Evolutionary conservation across 2,888 invertebrate species (phyloP).

Genomic region (Coronaproctus castanopsis): DNA sequence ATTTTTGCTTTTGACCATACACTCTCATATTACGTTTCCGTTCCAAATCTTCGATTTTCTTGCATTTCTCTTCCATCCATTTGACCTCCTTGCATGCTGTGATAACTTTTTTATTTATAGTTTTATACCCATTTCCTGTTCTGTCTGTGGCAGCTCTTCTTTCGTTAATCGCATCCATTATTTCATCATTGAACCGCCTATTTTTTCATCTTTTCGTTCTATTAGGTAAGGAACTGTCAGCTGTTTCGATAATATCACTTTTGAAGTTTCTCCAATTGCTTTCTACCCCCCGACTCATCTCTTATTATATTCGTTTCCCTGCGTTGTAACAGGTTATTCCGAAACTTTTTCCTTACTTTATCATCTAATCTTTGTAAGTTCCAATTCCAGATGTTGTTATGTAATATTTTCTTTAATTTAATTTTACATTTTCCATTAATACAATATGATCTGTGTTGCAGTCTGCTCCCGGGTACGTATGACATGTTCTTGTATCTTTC

Average conservation of each 20-base stretch:
- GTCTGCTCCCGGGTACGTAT: neutral
- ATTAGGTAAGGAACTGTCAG: neutral
- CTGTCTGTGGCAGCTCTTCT: neutral
- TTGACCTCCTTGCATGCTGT: neutral
- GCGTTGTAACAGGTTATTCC: neutral
- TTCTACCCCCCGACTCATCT: neutral
- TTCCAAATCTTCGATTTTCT: neutral
- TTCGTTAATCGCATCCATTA: neutral
- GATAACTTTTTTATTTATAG: neutral
- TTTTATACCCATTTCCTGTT: neutral
- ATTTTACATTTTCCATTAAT: neutral
- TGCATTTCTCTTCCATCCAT: neutral
- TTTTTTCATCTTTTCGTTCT: neutral
- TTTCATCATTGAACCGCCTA: neutral
- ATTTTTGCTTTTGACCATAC: neutral
- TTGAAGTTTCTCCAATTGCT: neutral
- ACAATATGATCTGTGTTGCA: neutral
- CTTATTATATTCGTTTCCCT: neutral
- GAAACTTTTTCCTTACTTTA: neutral
- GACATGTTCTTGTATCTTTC: neutral
- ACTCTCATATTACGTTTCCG: neutral
- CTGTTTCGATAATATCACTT: neutral
- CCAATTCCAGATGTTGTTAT: neutral
- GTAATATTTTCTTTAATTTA: neutral
- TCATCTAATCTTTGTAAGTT: neutral